These are phyloP conservation scores for Harpalus rubripes DNA, from an alignment of 2,888 invertebrate species.

Conservation along the genomic window DNA sequence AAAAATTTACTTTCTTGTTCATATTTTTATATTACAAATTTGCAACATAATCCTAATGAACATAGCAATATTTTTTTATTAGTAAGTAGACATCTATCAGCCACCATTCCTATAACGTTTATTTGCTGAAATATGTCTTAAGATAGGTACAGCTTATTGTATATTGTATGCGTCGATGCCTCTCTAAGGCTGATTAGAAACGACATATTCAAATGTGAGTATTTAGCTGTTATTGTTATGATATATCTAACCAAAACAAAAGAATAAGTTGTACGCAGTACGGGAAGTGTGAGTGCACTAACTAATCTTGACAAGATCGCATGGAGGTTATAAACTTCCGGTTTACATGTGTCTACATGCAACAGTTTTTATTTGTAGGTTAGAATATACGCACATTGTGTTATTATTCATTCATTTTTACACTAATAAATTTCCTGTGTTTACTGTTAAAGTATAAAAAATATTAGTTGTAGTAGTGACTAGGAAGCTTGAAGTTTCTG, in stretches of 20 bases:
- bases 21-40: not conserved
- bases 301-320: conserved; percentile 51
- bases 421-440: not conserved
- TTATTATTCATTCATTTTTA: conserved; percentile 14
- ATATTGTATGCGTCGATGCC: conserved; percentile 24
- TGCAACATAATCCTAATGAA: not conserved
- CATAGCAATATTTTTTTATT: not conserved
- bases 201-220: conserved; percentile 50
- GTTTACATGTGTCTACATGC: conserved; percentile 48
- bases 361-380: conserved; percentile 38
- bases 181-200: conserved; percentile 34
- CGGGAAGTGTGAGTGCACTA: conserved; percentile 55
- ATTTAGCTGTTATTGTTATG: conserved; percentile 41
- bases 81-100: no score
- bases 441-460: not conserved
- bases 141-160: no score
- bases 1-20: no score
- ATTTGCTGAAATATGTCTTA: no score
- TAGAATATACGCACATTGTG: conserved; percentile 1
- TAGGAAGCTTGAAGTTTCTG: no score
- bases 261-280: conserved; percentile 63
- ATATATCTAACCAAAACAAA: conserved; percentile 63
- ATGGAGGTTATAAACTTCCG: conserved; percentile 27
- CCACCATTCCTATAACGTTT: no score
- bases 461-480: not conserved